Evolutionary conservation across 2,113 vertebrate genomes (phyloP).

Genomic region (Bos taurus): ARS-UCD2.0 NC_037328.1:83758001-83758500

Average conservation of each 20-base stretch:
- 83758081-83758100: not conserved
- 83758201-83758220: not conserved
- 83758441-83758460: not conserved
- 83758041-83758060: not conserved
- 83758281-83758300: not conserved
- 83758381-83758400: not conserved
- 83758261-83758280: not conserved
- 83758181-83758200: not conserved
- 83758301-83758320: not conserved
- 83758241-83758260: not conserved
- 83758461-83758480: not conserved
- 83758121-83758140: not conserved
- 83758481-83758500: not conserved
- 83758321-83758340: not conserved
- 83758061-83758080: not conserved
- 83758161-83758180: not conserved
- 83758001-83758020: not conserved
- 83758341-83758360: slow-evolving; percentile 24
- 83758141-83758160: not conserved
- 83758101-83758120: not conserved
- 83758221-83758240: not conserved
- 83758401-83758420: not conserved
- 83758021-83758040: not conserved
- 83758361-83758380: not conserved
- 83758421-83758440: not conserved